Evolutionary conservation across 1,140 invertebrate species (phyloP), one percentile per base, ranked within the genome.

Genomic region (Limonius californicus): DNA sequence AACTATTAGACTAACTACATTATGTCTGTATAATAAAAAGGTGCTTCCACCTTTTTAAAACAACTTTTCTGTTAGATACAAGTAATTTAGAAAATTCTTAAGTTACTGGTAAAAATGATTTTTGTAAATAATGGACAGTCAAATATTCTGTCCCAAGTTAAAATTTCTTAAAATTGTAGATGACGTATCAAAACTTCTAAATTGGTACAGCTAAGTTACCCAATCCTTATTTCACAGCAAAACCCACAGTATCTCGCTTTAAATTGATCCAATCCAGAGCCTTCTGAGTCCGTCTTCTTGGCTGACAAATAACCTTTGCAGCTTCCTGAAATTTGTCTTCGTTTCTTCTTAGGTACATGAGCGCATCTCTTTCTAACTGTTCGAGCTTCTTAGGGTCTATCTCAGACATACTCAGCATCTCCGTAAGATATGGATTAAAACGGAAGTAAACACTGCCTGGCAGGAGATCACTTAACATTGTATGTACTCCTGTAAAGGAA

Each of bases 381-480:
- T 78, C 72, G 0, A 88, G 72, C 70, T 88, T 89, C 7, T 84
- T 85, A 2, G 85, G 82, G 64, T 88, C 78, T 35, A 88, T 91
- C 77, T 97, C 94, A 71, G 93, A 91, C 80, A 98, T 87, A 1
- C 83, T 80, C 18, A 93, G 80, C 72, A 90, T 85, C 73, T 94
- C 89, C 50, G 87, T 88, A 30, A 97, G 78, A 68, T 94, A 93
- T 0, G 95, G 95, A 79, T 97, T 97, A 74, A 97, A 90, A 7
- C 95, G 84, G 72, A 86, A 97, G 76, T 98, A 98, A 15, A 84
- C 82, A 16, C 85, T 80, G 0, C 85, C 82, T 12, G 90, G 89
- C 12, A 97, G 77, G 42, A 96, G 76, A 76, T 96, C 92, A 68
- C 87, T 88, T 57, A 97, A 72, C 45, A 89, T 87, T 39, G 85